Evolutionary conservation across 2,888 invertebrate genomes (phyloP).

Genomic region (Spodoptera exigua): DNA sequence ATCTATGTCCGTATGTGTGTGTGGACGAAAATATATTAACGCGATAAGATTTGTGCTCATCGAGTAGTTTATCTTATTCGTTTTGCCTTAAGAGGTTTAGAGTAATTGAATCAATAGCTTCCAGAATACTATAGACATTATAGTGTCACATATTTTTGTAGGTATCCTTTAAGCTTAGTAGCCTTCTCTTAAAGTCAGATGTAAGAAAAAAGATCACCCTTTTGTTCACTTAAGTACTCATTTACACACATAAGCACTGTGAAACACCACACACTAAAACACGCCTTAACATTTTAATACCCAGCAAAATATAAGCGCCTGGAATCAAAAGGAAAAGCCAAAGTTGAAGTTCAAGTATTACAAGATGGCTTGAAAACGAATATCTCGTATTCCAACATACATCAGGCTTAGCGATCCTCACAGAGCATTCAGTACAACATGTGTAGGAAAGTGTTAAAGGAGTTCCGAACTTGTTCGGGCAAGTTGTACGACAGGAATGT

Average conservation of each 20-base stretch:
- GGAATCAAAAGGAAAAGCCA: slow-evolving; percentile 1
- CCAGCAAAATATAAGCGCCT: no score
- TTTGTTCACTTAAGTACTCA: no score
- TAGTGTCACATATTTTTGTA: no score
- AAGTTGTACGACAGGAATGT: slow-evolving; percentile 50
- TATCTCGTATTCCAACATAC: slow-evolving; percentile 36
- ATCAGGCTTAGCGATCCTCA: slow-evolving; percentile 45
- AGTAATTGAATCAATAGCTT: slow-evolving; percentile 5
- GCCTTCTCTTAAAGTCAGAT: no score
- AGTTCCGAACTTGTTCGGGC: slow-evolving; percentile 51
- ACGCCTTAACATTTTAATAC: no score
- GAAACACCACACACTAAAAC: no score
- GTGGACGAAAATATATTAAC: slow-evolving; percentile 25
- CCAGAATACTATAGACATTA: no score
- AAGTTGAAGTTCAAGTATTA: slow-evolving; percentile 9
- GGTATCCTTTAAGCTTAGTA: no score
- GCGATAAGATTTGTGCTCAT: slow-evolving; percentile 25
- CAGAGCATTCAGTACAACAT: slow-evolving; percentile 44
- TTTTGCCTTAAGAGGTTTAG: slow-evolving; percentile 23
- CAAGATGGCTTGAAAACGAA: slow-evolving; percentile 28
- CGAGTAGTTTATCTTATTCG: slow-evolving; percentile 30
- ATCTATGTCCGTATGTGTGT: slow-evolving; percentile 16
- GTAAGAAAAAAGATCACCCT: no score
- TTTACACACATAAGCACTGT: no score
- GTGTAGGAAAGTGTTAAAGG: slow-evolving; percentile 54